Conservation (phyloP, 2,113 vertebrate species). For the Anhinga rufa region DNA sequence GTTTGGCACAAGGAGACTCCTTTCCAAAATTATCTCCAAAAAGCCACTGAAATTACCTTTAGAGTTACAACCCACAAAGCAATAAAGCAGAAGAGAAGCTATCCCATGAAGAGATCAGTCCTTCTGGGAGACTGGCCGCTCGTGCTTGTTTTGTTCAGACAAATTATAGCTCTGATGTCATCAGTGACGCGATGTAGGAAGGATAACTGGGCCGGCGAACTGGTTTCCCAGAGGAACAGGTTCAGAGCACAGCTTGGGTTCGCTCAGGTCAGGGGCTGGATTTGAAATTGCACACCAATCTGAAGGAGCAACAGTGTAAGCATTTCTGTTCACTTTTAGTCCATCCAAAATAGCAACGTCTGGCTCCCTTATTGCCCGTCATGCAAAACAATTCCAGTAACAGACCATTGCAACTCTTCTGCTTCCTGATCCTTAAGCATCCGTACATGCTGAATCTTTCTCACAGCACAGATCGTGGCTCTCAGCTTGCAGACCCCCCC, state of each 20-base stretch:
- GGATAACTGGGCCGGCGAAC: not conserved
- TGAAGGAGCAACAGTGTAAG: not conserved
- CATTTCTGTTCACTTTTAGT: not conserved
- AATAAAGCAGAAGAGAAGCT: not conserved
- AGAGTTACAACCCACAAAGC: not conserved
- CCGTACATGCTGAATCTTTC: not conserved
- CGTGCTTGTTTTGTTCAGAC: not conserved
- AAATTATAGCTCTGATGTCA: not conserved
- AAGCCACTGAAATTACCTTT: not conserved
- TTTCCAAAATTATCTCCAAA: not conserved
- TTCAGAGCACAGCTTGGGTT: not conserved
- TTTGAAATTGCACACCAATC: not conserved
- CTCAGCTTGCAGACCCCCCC: not conserved
- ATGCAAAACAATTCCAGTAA: not conserved
- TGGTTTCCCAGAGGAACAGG: not conserved
- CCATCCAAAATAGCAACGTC: not conserved
- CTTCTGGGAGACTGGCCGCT: not conserved
- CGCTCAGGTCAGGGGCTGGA: not conserved
- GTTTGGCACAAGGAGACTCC: accelerated
- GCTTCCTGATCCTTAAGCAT: not conserved
- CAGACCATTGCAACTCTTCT: not conserved
- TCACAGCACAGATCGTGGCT: not conserved
- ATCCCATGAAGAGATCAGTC: not conserved
- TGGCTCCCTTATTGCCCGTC: not conserved
- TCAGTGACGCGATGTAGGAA: not conserved